Percentiles rank a stretch among this genome's conserved stretches.
Evolutionary conservation across 2,888 invertebrate species (phyloP).

Genomic region (Axea sp.): DNA sequence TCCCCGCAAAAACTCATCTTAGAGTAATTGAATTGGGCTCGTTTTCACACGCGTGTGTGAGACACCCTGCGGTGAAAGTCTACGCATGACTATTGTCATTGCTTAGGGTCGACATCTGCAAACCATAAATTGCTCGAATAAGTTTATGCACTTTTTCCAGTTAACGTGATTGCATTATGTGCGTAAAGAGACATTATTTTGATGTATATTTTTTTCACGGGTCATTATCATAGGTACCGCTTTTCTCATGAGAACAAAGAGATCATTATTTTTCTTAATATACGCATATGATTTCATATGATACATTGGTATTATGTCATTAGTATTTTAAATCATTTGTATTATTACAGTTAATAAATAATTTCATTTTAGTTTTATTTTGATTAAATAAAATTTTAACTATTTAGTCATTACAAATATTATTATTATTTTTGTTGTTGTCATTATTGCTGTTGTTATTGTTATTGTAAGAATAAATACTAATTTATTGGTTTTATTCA

Average conservation of each 20-base stretch:
- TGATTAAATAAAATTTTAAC: no score
- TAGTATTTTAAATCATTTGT: no score
- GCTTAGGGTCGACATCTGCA: conserved; percentile 49
- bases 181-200: conserved; percentile 45
- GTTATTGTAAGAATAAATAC: no score
- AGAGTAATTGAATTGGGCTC: conserved; percentile 51
- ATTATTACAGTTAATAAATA: no score
- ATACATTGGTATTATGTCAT: no score
- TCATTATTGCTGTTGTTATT: no score
- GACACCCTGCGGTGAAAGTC: conserved; percentile 48
- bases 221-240: conserved; percentile 29
- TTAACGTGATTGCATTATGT: conserved; percentile 52
- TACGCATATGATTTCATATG: not conserved
- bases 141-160: conserved; percentile 54
- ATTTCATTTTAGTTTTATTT: no score
- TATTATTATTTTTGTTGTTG: no score
- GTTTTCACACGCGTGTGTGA: conserved; percentile 42
- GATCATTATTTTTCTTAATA: conserved; percentile 10
- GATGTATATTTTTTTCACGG: conserved; percentile 54
- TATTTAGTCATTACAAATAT: no score
- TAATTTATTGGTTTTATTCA: no score
- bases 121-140: conserved; percentile 35
- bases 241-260: conserved; percentile 33
- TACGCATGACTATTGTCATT: conserved; percentile 40
- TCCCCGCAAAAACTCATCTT: conserved; percentile 60